A percentile compares a stretch with the other conserved stretches of the same genome.
Conservation (phyloP, 2,888 invertebrate species). For the Pollenia angustigena region DNA sequence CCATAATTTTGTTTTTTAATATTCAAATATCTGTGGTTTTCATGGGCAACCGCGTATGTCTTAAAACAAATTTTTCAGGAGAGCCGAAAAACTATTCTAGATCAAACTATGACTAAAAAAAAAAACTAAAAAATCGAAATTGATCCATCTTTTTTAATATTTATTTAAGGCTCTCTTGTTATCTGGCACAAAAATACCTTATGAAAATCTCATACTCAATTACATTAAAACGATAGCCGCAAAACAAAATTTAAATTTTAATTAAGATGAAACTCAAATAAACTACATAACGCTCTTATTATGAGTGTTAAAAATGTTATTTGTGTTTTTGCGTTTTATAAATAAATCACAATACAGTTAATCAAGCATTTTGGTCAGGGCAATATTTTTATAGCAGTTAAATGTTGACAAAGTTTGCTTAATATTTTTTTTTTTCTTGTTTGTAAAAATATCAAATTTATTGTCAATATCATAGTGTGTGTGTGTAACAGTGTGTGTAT, state of each 20-base stretch:
- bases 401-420: slow-evolving; percentile 77
- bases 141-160: no score
- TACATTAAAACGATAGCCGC: no score
- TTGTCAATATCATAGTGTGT: slow-evolving; percentile 48
- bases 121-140: no score
- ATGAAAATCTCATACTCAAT: no score
- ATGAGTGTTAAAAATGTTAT: slow-evolving; percentile 29
- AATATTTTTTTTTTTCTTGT: neutral
- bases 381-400: slow-evolving; percentile 82
- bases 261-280: slow-evolving; percentile 43
- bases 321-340: slow-evolving; percentile 46
- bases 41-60: no score
- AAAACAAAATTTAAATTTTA: slow-evolving; percentile 12
- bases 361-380: slow-evolving; percentile 80
- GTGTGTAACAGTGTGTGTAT: neutral
- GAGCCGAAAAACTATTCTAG: no score
- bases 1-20: no score
- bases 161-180: neutral
- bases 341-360: slow-evolving; percentile 78
- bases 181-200: no score
- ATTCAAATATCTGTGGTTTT: no score
- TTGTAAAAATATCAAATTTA: slow-evolving; percentile 46
- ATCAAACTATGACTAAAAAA: no score
- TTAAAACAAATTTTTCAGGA: no score
- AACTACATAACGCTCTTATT: neutral